These are phyloP conservation scores for Magallana gigas DNA, from an alignment of 1,140 invertebrate genomes.

Conservation along the genomic window DNA sequence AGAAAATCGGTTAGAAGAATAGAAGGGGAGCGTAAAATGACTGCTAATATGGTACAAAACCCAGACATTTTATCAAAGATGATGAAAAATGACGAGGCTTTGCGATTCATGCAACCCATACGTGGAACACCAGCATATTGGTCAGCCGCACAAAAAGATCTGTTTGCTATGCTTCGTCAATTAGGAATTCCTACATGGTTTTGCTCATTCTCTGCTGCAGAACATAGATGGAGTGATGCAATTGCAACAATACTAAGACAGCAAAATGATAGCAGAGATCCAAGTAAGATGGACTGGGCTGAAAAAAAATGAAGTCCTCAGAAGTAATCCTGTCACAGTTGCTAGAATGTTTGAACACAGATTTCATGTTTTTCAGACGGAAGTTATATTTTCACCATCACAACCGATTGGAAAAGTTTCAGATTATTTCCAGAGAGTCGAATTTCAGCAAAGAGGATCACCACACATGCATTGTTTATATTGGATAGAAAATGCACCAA, in stretches of 20 bases:
- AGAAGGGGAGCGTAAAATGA: not conserved
- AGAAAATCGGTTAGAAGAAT: no score
- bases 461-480: conserved; percentile 78
- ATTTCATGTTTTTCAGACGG: conserved; percentile 5
- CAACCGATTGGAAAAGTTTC: conserved; percentile 56
- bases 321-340: conserved; percentile 43
- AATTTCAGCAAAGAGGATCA: conserved; percentile 79
- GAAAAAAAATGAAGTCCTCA: conserved; percentile 41
- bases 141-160: no score
- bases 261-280: conserved; percentile 39
- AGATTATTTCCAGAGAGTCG: conserved; percentile 73
- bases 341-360: conserved; percentile 45
- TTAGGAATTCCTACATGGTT: conserved; percentile 56
- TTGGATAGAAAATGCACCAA: conserved; percentile 75
- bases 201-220: conserved; percentile 57
- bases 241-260: conserved; percentile 44
- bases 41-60: conserved; percentile 22
- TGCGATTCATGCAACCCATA: no score
- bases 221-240: conserved; percentile 54
- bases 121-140: no score
- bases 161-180: conserved; percentile 30
- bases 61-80: no score
- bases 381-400: conserved; percentile 41
- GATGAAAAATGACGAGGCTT: no score
- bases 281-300: not conserved